Conservation (phyloP, 2,113 vertebrate genomes). For the Notechis scutatus region DNA sequence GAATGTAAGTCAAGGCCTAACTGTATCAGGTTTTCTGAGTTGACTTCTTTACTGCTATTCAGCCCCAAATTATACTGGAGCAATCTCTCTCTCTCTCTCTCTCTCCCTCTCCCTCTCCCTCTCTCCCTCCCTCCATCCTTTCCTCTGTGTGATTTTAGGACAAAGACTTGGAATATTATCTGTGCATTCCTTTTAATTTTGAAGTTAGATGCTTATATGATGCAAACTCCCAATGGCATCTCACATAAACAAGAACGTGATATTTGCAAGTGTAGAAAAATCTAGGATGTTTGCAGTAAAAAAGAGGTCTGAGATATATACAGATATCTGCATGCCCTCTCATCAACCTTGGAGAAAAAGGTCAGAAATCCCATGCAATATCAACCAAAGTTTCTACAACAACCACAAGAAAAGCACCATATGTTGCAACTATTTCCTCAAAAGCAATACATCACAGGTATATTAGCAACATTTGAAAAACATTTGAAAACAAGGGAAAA, state of each 20-base stretch:
- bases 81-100: not conserved
- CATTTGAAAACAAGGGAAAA: not conserved
- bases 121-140: not conserved
- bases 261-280: not conserved
- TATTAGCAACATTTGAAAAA: not conserved
- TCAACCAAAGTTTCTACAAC: not conserved
- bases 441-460: not conserved
- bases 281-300: not conserved
- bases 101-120: not conserved
- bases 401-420: not conserved
- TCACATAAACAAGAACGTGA: not conserved
- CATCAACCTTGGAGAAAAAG: not conserved
- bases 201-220: not conserved
- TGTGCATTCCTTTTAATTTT: not conserved
- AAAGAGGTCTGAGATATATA: not conserved
- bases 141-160: not conserved
- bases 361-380: not conserved
- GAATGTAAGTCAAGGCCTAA: not conserved
- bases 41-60: not conserved
- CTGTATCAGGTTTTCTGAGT: not conserved
- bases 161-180: not conserved
- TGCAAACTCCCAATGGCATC: not conserved
- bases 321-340: not conserved
- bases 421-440: not conserved
- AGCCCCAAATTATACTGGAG: not conserved